Base-by-base conservation (phyloP, 2,888 invertebrate genomes). In the Aleiodes testaceus region DNA sequence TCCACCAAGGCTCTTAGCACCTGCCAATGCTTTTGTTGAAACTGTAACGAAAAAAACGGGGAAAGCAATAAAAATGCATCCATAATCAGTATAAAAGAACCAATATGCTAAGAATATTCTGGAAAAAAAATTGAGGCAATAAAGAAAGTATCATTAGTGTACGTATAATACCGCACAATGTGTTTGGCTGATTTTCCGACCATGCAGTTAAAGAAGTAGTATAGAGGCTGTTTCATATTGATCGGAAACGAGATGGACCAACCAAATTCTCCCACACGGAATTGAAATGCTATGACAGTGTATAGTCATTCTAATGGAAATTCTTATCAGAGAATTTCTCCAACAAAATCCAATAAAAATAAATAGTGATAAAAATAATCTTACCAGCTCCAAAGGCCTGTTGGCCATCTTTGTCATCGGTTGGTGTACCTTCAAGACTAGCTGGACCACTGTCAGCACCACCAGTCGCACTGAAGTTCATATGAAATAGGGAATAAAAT, bases 1-100 rank as follows among this genome's bases (percentile, higher is more conserved):
- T 88, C 92, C 96, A 78, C 97, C 97, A 84, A 97, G 92, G 67
- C 94, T 95, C 89, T 97, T 97, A 79, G 96, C 96, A 65, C 95
- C 95, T 66, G 95, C 95, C 79, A 96, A 91, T 72, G 96, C 95
- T 89, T 96, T 96, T 81, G 94, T 95, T 80, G 96, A 95, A 87
- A 96, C 96, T 94, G 88, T 70, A 81, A 80, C 75, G 69, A 65
- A 47, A 16, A 47, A 59, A 49, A 53, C 22, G 5, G 36, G 36
- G n/a, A 22, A 50, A 50, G 14, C 45, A 72, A 50, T 50, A n/a
- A 3, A 44, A 53, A 47, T 61, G 22, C 36, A 45, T 50, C 53
- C 26, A 30, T 42, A 53, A 9, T 36, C 11, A 36, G 7, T 11
- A 36, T 36, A 1, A 9, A 36, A 36, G 9, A 36, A 36, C 9